Evolutionary conservation across 2,113 vertebrate genomes (phyloP), one percentile per base, ranked within the genome.

Genomic region (Leucopternis melanops): DNA sequence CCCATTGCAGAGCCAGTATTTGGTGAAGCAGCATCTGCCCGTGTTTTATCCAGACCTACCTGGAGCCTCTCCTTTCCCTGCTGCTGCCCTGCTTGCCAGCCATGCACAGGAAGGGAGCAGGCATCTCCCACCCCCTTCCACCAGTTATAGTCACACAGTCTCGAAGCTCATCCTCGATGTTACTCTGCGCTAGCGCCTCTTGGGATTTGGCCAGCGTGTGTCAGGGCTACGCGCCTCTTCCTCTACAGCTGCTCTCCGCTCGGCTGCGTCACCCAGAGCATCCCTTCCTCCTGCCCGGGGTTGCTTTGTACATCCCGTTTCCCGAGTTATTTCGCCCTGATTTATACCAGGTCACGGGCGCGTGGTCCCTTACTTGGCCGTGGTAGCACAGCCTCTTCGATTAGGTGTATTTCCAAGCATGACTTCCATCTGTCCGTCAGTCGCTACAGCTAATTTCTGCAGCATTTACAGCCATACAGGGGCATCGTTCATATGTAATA

Each of bases 371-470:
- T 29, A 2, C 82, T 83, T 94, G 87, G 87, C 93, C 2, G 2
- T 38, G 40, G 71, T 82, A 61, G 90, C 70, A 10, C 94, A 83
- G 82, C 88, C 92, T 93, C 92, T 82, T 72, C 63, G 20, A 92
- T 96, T 95, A 91, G 81, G 73, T 79, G 93, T 47, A 89, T 87
- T 85, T 89, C 94, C 95, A 90, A 94, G 95, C 95, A 87, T 89
- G 94, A 95, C 95, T 91, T 92, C 94, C 93, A 95, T 95, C 95
- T 93, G 92, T 81, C 96, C 10, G 2, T 90, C 86, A 61, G 83
- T 63, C 22, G 1, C 82, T 62, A 2, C 36, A 3, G 10, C 81
- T 91, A 12, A 75, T 92, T 94, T 44, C 89, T 71, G 84, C 84
- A 23, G 71, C 55, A 1, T 81, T 92, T 59, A 4, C 81, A 69